phyloP scores from a whole-genome alignment of 1,140 invertebrate genomes.

The Pomacea maculata region DNA sequence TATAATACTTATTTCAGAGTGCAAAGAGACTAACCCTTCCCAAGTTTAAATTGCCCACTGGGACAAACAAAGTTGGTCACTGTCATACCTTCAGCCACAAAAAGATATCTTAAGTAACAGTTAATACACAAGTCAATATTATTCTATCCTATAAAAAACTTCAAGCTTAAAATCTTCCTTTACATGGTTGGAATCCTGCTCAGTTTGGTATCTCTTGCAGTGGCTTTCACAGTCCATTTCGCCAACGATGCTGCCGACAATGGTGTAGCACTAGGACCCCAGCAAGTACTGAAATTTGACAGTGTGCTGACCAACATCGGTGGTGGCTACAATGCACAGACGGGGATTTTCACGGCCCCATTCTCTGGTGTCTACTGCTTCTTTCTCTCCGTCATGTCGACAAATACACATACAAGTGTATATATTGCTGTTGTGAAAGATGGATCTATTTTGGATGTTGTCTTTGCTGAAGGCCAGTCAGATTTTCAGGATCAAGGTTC shows the following conservation, averaged over 20 bases:
- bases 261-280: not conserved
- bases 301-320: slow-evolving; percentile 7
- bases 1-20: too few relatives aligned
- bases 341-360: slow-evolving; percentile 15
- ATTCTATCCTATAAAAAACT: too few relatives aligned
- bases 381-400: not conserved
- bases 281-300: slow-evolving; percentile 3
- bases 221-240: slow-evolving; percentile 12
- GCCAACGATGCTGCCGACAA: not conserved
- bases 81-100: too few relatives aligned
- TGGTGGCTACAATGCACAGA: slow-evolving; percentile 8
- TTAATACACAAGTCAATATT: too few relatives aligned
- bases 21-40: too few relatives aligned
- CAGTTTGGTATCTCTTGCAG: not conserved
- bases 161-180: too few relatives aligned
- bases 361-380: slow-evolving; percentile 10
- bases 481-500: slow-evolving; percentile 2
- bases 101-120: too few relatives aligned
- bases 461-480: not conserved
- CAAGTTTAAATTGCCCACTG: too few relatives aligned
- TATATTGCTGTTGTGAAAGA: not conserved
- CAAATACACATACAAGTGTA: not conserved
- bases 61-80: too few relatives aligned
- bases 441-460: slow-evolving; percentile 1
- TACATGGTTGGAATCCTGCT: too few relatives aligned